Conservation (phyloP, 2,888 invertebrate genomes). For the Hydraecia micacea region DNA sequence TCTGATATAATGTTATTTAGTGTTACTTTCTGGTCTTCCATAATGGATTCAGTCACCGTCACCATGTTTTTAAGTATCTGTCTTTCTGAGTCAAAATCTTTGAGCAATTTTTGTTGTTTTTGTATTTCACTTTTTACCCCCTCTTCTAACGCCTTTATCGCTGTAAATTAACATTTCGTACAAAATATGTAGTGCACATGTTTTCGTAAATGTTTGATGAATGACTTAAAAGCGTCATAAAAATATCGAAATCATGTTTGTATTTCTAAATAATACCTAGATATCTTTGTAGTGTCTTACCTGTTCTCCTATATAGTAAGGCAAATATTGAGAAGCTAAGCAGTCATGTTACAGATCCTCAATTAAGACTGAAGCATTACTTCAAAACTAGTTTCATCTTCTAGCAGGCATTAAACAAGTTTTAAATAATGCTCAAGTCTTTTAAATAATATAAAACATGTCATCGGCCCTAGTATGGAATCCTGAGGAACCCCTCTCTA, state of each 20-base stretch:
- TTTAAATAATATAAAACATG: background rate
- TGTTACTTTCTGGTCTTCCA: constrained; percentile 80
- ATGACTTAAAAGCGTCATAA: background rate
- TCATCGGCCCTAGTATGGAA: background rate
- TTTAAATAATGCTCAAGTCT: no score
- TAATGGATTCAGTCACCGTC: constrained; percentile 80
- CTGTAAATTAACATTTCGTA: constrained; percentile 64
- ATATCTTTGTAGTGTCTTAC: background rate
- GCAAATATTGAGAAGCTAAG: background rate
- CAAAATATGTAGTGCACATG: background rate
- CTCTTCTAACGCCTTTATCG: constrained; percentile 75
- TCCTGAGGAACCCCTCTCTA: constrained; percentile 20
- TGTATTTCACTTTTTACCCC: constrained; percentile 74
- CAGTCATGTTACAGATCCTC: background rate
- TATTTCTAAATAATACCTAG: background rate
- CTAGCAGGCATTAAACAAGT: background rate
- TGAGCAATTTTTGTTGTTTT: constrained; percentile 76
- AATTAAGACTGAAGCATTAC: background rate
- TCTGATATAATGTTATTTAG: constrained; percentile 73
- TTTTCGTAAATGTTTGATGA: background rate
- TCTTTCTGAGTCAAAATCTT: constrained; percentile 80
- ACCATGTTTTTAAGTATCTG: constrained; percentile 81
- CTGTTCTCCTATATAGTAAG: background rate
- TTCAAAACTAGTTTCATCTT: constrained; percentile 2
- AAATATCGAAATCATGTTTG: background rate